These are phyloP conservation scores for Neotragus pygmaeus DNA, from an alignment of 2,113 vertebrate species.

Conservation along the genomic window DNA sequence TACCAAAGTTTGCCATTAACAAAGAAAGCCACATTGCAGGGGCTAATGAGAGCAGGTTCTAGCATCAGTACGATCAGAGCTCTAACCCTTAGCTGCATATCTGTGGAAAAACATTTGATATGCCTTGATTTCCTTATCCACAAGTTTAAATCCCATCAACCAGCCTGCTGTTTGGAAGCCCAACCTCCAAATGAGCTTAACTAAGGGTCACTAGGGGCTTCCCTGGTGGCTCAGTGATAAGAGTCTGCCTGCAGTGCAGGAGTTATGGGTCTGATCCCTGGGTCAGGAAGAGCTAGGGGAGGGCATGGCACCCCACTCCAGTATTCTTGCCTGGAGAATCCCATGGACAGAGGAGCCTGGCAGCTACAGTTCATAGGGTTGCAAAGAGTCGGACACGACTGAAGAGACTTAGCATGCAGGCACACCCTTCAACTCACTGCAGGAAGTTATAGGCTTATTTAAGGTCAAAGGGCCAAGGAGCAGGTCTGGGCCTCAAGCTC, in stretches of 20 bases:
- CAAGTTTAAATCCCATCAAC: neutral
- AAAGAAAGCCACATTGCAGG: rapidly evolving
- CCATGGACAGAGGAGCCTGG: neutral
- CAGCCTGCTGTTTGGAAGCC: neutral
- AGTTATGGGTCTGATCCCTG: neutral
- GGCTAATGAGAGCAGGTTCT: neutral
- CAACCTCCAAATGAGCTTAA: neutral
- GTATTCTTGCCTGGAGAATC: neutral
- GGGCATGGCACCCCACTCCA: neutral
- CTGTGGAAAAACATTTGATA: neutral
- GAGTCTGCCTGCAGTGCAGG: neutral
- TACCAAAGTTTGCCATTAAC: neutral
- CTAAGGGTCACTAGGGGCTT: neutral
- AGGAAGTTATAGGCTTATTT: neutral
- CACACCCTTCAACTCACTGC: neutral
- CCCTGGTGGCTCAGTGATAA: neutral
- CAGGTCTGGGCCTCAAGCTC: neutral
- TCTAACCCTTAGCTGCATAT: rapidly evolving
- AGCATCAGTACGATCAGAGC: rapidly evolving
- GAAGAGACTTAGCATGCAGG: neutral
- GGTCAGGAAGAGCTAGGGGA: neutral
- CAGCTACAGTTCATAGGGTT: neutral
- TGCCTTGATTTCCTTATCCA: neutral
- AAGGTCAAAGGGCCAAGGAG: neutral
- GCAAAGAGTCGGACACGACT: neutral